Evolutionary conservation across 2,113 vertebrate species (phyloP).

Genomic region (Setophaga petechia): DNA sequence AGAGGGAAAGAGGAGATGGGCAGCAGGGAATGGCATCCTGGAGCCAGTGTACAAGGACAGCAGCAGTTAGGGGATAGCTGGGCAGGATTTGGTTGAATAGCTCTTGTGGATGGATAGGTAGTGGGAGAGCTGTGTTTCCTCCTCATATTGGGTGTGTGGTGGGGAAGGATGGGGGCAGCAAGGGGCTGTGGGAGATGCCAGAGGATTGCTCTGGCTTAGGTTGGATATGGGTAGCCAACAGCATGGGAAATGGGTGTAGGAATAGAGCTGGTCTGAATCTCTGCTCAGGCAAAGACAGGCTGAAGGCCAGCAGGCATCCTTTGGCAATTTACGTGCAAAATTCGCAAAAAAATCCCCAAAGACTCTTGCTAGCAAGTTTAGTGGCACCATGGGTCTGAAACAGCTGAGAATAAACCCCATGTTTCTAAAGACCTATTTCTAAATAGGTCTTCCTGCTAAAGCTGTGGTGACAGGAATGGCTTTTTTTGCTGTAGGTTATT

Average conservation of each 20-base stretch:
- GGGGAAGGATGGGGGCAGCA: not conserved
- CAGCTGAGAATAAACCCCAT: not conserved
- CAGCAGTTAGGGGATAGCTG: not conserved
- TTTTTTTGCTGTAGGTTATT: not conserved
- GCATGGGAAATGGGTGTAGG: not conserved
- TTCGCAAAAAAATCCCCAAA: not conserved
- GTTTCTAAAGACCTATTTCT: not conserved
- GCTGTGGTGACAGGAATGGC: not conserved
- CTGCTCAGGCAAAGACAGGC: not conserved
- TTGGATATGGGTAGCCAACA: not conserved
- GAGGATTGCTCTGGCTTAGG: not conserved
- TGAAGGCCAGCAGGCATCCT: not conserved
- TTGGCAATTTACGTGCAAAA: not conserved
- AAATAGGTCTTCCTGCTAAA: not conserved
- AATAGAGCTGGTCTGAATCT: not conserved
- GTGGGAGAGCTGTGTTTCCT: not conserved
- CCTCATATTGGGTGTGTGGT: fast-evolving
- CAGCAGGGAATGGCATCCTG: not conserved
- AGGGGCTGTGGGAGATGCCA: not conserved
- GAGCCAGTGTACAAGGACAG: no score
- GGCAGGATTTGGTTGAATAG: not conserved
- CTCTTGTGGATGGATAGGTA: not conserved
- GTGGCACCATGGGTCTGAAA: not conserved
- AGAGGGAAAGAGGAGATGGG: not conserved
- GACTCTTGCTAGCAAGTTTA: not conserved